Evolutionary conservation across 2,888 invertebrate species (phyloP).

Genomic region (Pyrrhosoma nymphula): DNA sequence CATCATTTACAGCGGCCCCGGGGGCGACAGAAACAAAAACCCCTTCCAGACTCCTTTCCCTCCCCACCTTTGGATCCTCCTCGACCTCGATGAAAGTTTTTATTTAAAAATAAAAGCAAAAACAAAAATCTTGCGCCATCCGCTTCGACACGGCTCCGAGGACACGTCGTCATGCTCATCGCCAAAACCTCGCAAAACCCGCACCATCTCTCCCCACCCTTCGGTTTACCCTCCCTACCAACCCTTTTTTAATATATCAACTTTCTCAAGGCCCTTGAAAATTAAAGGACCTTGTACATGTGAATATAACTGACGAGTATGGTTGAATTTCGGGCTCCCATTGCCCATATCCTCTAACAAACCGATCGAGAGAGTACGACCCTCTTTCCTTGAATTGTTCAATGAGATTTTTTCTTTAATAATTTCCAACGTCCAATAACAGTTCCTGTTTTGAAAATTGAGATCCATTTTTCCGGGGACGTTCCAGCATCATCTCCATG

Average conservation of each 20-base stretch:
- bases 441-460: too few species aligned
- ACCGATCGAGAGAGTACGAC: too few species aligned
- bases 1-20: constrained; percentile 19
- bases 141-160: background rate
- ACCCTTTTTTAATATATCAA: background rate
- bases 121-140: background rate
- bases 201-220: background rate
- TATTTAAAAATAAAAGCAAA: background rate
- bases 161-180: background rate
- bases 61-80: background rate
- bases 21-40: constrained; percentile 29
- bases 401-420: too few species aligned
- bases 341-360: too few species aligned
- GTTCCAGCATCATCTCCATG: too few species aligned
- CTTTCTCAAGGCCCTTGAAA: background rate
- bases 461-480: too few species aligned
- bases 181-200: background rate
- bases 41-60: background rate
- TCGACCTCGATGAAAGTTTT: background rate
- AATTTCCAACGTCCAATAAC: too few species aligned
- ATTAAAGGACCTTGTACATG: too few species aligned
- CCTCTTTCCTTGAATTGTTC: too few species aligned
- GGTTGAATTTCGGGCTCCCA: too few species aligned
- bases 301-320: too few species aligned
- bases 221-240: background rate